Evolutionary conservation across 2,797 vertebrate species (phyloP).

Genomic region (Hemibagrus guttatus): DNA sequence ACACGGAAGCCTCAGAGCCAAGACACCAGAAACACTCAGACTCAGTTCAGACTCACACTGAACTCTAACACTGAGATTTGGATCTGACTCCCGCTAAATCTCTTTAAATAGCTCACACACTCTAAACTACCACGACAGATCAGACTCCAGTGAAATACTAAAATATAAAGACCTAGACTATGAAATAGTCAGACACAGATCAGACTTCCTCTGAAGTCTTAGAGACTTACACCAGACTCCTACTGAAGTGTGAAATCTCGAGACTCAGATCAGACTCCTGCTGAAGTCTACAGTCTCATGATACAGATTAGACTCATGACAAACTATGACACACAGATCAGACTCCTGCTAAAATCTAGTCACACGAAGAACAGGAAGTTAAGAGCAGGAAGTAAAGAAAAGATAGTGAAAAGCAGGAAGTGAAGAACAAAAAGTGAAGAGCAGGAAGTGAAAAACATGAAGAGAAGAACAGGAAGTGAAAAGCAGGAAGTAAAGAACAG

Average conservation of each 20-base stretch:
- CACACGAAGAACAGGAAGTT: neutral
- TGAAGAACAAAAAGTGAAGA: neutral
- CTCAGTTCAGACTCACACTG: neutral
- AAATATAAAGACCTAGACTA: too few relatives aligned
- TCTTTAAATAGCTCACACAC: too few relatives aligned
- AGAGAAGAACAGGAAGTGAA: too few relatives aligned
- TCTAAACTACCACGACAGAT: neutral
- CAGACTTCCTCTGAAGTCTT: neutral
- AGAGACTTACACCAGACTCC: neutral
- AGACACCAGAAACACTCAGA: neutral
- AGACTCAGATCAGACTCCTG: neutral
- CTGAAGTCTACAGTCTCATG: neutral
- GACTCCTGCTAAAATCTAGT: neutral
- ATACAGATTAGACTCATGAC: neutral
- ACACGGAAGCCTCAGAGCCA: neutral
- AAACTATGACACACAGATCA: neutral
- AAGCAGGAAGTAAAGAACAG: neutral
- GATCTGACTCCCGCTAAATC: neutral
- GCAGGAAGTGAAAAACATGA: conserved; percentile 34
- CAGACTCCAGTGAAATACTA: neutral
- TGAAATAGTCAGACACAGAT: neutral
- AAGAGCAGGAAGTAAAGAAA: neutral
- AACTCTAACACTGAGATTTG: neutral
- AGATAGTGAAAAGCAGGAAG: neutral
- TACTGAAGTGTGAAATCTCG: neutral